Evolutionary conservation across 2,888 invertebrate genomes (phyloP).

Genomic region (Candidula unifasciata): DNA sequence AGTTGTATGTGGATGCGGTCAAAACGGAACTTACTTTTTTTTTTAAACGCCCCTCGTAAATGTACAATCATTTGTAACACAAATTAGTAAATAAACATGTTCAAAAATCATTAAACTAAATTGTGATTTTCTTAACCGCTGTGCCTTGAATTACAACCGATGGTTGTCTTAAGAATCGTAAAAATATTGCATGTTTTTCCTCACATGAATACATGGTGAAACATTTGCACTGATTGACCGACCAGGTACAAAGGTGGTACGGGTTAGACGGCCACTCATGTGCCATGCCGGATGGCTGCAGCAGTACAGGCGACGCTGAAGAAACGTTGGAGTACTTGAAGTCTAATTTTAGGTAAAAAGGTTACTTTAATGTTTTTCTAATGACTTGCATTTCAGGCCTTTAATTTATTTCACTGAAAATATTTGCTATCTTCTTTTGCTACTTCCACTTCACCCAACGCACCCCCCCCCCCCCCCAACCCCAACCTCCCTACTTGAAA

Average conservation of each 20-base stretch:
- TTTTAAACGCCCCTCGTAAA: too few relatives aligned
- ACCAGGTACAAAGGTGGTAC: slow-evolving; percentile 57
- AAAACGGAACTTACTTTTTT: too few relatives aligned
- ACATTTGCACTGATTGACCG: background rate
- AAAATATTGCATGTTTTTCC: background rate
- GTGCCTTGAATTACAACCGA: too few relatives aligned
- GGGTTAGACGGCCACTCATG: slow-evolving; percentile 66
- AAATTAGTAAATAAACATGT: too few relatives aligned
- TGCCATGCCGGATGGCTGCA: slow-evolving; percentile 68
- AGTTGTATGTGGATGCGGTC: too few relatives aligned
- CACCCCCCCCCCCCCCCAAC: background rate
- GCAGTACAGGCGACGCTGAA: slow-evolving; percentile 56
- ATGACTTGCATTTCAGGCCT: background rate
- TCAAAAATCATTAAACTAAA: too few relatives aligned
- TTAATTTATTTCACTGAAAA: too few relatives aligned
- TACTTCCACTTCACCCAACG: background rate
- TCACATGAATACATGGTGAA: background rate
- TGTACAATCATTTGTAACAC: too few relatives aligned
- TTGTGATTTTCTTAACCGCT: too few relatives aligned
- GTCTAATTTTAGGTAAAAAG: slow-evolving; percentile 86
- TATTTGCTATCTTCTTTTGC: background rate
- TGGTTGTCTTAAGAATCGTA: too few relatives aligned
- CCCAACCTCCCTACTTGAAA: too few relatives aligned
- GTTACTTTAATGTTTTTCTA: slow-evolving; percentile 76
- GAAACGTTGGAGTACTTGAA: slow-evolving; percentile 80